These are phyloP conservation scores for Thripadectes ignobilis DNA, from an alignment of 2,797 vertebrate species.

Conservation along the genomic window DNA sequence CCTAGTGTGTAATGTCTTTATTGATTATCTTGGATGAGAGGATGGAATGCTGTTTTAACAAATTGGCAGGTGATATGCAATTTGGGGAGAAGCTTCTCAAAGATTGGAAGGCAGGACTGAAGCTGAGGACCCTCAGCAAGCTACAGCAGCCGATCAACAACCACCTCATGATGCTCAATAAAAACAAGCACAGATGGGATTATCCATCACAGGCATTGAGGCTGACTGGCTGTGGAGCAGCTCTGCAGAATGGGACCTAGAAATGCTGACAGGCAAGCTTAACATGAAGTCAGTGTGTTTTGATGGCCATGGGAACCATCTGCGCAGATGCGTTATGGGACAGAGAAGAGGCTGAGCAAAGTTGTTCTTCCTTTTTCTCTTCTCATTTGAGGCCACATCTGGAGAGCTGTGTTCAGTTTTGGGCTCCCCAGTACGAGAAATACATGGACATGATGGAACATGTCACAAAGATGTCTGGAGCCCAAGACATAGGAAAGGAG, in stretches of 20 bases:
- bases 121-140: background rate
- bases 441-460: background rate
- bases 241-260: background rate
- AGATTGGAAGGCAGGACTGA: background rate
- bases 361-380: background rate
- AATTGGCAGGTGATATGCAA: rapidly evolving
- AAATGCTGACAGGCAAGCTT: background rate
- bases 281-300: rapidly evolving
- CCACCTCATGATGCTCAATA: background rate
- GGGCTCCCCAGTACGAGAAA: background rate
- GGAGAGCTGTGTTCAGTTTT: background rate
- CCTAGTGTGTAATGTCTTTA: background rate
- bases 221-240: background rate
- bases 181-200: background rate
- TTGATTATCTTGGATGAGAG: background rate
- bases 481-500: background rate
- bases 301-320: background rate
- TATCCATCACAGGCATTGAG: background rate
- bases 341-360: background rate
- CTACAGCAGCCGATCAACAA: background rate
- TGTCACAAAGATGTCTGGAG: background rate
- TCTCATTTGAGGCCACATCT: background rate
- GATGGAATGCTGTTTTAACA: background rate
- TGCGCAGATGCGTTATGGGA: background rate
- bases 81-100: background rate